phyloP scores from a whole-genome alignment of 2,797 vertebrate genomes.

The Macroramphosus scolopax region DNA sequence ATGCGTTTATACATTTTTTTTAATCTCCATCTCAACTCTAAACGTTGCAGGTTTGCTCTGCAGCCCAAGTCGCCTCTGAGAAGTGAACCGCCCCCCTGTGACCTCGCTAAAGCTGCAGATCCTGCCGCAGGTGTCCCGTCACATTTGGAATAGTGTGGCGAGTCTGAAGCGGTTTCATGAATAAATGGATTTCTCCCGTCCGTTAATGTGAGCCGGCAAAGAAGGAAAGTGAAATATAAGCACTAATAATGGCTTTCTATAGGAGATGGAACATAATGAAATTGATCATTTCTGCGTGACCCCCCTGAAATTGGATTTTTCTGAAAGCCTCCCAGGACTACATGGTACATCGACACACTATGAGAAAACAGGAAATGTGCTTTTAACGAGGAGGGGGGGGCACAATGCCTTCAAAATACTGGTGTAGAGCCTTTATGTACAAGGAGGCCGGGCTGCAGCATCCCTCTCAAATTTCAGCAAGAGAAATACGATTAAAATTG shows the following conservation, averaged over 20 bases:
- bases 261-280: slow-evolving; percentile 59
- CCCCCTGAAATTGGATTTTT: slow-evolving; percentile 65
- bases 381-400: slow-evolving; percentile 10
- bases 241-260: slow-evolving; percentile 45
- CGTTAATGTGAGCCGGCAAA: slow-evolving; percentile 30
- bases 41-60: too few species aligned
- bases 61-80: too few species aligned
- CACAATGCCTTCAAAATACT: slow-evolving; percentile 19
- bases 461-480: slow-evolving; percentile 28
- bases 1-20: too few species aligned
- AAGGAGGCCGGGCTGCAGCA: slow-evolving; percentile 9
- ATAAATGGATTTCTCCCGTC: slow-evolving; percentile 35
- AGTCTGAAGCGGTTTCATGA: slow-evolving; percentile 28
- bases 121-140: too few species aligned
- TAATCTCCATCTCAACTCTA: too few species aligned
- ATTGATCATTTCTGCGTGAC: slow-evolving; percentile 66
- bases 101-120: too few species aligned
- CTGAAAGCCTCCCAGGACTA: slow-evolving; percentile 48
- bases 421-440: slow-evolving; percentile 18
- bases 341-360: slow-evolving; percentile 23
- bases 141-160: neutral
- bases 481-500: slow-evolving; percentile 58
- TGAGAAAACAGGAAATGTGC: slow-evolving; percentile 24
- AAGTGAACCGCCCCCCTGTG: too few species aligned
- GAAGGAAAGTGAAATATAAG: slow-evolving; percentile 48